Evolutionary conservation across 1,140 invertebrate genomes (phyloP), one percentile per base, ranked within the genome.

Genomic region (Drosophila erecta): DNA sequence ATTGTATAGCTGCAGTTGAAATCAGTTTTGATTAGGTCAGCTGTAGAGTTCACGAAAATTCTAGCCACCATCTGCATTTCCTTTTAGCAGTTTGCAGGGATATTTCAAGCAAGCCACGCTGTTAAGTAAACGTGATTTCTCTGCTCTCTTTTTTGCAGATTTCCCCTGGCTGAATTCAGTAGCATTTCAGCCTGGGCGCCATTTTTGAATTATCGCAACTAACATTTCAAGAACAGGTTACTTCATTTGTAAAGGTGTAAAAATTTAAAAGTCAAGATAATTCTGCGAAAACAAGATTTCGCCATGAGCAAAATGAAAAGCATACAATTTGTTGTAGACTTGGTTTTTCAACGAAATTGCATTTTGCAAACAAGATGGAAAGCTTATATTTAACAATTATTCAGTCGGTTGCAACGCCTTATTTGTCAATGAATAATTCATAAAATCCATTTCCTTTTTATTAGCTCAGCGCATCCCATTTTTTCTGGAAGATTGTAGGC

Each of bases 151-250:
- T 3, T 24, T 6, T 17, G 17, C 24, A n/a, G 24, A 22, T 40
- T 70, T 69, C 33, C 49, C 41, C 49, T 14, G 3, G 27, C 49
- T 69, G 33, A 11, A 3, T n/a, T 24, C 33, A 43, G 27, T 50
- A 55, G 17, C 43, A 30, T 73, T n/a, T 24, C 14, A 27, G 37
- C 3, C 1, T 20, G 51, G 37, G 71, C 71, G 71, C 37, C 22
- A 53, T 33, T 27, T 62, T 74, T 62, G 11, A 11, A 24, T 35
- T 12, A 3, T 10, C 7, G 30, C 7, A 30, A 8, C 3, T 30
- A 3, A 30, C 30, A 30, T 30, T 10, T 10, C 7, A 8, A 30
- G 2, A 30, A 30, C 30, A 30, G 27, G 27, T 30, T 6, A 27
- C 27, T 27, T 5, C 0, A 30, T 30, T 6, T 30, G 27, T 7